Conservation (phyloP, 1,140 invertebrate species). For the Drosophila nikananu region DNA sequence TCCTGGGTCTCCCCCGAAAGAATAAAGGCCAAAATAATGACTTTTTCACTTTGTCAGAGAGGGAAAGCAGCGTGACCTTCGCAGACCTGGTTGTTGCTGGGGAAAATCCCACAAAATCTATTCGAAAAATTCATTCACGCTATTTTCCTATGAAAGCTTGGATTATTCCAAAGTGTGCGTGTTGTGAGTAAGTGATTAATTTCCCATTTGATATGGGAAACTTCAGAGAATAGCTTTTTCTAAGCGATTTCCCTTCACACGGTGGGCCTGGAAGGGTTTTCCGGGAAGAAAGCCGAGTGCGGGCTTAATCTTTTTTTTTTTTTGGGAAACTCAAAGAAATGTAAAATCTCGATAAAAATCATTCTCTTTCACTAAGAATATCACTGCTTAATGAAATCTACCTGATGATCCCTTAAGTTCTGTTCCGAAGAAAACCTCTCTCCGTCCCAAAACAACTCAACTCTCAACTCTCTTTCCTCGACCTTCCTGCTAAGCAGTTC, state of each 20-base stretch:
- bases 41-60: constrained; percentile 22
- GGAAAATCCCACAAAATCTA: constrained; percentile 17
- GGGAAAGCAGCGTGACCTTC: background rate
- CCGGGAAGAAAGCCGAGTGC: too few relatives aligned
- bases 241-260: too few relatives aligned
- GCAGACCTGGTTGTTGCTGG: background rate
- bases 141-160: constrained; percentile 3
- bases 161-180: background rate
- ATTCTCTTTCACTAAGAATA: too few relatives aligned
- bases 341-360: background rate
- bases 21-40: background rate
- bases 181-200: constrained; percentile 17
- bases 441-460: background rate
- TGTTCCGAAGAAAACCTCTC: background rate
- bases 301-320: background rate
- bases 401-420: background rate
- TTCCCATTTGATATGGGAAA: constrained; percentile 13
- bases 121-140: constrained; percentile 9
- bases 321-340: background rate
- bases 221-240: background rate
- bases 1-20: background rate
- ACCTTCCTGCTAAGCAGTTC: constrained; percentile 9
- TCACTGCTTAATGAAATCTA: too few relatives aligned
- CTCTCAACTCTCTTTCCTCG: constrained; percentile 16
- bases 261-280: too few relatives aligned